Evolutionary conservation across 2,888 invertebrate species (phyloP).

Genomic region (Ormyrus thymus): DNA sequence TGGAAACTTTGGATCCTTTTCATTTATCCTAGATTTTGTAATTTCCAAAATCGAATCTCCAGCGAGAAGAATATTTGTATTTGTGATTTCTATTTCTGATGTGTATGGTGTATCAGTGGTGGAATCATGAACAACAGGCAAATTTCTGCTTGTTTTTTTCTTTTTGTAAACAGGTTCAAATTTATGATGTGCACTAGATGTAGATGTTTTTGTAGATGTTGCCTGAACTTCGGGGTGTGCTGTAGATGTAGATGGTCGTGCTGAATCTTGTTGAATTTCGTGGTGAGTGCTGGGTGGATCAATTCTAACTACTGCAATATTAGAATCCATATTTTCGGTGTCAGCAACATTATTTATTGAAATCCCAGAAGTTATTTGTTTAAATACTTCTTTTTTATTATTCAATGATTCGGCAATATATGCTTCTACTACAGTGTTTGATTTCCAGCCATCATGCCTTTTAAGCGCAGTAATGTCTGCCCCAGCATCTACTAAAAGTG

Average conservation of each 20-base stretch:
- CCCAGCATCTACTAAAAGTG: slow-evolving; percentile 35
- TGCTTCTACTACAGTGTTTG: slow-evolving; percentile 28
- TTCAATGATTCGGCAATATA: slow-evolving; percentile 16
- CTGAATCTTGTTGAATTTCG: too few species aligned
- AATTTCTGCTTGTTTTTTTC: background rate
- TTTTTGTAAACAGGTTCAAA: background rate
- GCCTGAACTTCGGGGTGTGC: background rate
- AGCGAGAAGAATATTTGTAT: too few species aligned
- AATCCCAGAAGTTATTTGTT: slow-evolving; percentile 31
- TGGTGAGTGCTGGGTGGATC: too few species aligned
- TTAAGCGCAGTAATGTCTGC: slow-evolving; percentile 39
- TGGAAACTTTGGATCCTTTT: background rate
- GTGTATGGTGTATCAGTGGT: too few species aligned
- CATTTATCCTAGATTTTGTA: background rate
- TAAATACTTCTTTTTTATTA: slow-evolving; percentile 13
- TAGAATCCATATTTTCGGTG: slow-evolving; percentile 27
- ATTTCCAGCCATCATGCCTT: too few species aligned
- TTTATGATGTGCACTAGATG: background rate
- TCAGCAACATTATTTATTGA: background rate
- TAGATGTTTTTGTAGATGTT: background rate
- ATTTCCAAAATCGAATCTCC: too few species aligned
- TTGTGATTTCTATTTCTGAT: too few species aligned
- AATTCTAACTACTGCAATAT: slow-evolving; percentile 1
- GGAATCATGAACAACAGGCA: background rate
- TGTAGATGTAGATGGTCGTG: background rate